Evolutionary conservation across 64 coral and sea anemone species (phyloP).

Genomic region (Exaiptasia diaphana): DNA sequence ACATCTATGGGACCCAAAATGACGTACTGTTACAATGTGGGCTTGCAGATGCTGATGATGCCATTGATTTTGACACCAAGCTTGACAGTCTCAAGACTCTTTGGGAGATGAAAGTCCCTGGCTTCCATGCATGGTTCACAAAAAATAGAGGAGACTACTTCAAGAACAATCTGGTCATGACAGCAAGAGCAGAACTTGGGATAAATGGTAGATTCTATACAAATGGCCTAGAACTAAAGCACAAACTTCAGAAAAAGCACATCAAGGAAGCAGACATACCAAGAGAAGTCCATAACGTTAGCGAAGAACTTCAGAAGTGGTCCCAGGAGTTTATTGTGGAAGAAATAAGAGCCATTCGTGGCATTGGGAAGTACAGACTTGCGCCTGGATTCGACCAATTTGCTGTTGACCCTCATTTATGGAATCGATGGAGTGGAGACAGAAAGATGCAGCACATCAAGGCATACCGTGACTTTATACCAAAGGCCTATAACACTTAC

Average conservation of each 20-base stretch:
- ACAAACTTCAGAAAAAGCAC: conserved; percentile 59
- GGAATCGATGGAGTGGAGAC: conserved; percentile 57
- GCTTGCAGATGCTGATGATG: conserved; percentile 48
- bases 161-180: conserved; percentile 11
- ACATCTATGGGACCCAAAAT: conserved; percentile 58
- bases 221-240: conserved; percentile 51
- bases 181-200: background rate
- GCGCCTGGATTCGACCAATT: conserved; percentile 30
- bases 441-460: conserved; percentile 16
- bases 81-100: conserved; percentile 39
- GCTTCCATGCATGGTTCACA: conserved; percentile 35
- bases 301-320: conserved; percentile 25
- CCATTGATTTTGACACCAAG: conserved; percentile 25
- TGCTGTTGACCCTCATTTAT: conserved; percentile 25
- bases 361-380: conserved; percentile 49
- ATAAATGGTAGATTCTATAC: conserved; percentile 54
- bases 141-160: conserved; percentile 29
- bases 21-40: conserved; percentile 30
- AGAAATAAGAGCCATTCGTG: conserved; percentile 35
- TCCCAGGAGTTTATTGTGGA: conserved; percentile 17
- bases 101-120: conserved; percentile 28
- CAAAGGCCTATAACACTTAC: conserved; percentile 28
- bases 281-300: conserved; percentile 36
- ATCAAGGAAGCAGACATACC: conserved; percentile 41
- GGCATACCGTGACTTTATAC: conserved; percentile 15